Evolutionary conservation across 2,888 invertebrate species (phyloP).

Genomic region (Epistrophe grossulariae): DNA sequence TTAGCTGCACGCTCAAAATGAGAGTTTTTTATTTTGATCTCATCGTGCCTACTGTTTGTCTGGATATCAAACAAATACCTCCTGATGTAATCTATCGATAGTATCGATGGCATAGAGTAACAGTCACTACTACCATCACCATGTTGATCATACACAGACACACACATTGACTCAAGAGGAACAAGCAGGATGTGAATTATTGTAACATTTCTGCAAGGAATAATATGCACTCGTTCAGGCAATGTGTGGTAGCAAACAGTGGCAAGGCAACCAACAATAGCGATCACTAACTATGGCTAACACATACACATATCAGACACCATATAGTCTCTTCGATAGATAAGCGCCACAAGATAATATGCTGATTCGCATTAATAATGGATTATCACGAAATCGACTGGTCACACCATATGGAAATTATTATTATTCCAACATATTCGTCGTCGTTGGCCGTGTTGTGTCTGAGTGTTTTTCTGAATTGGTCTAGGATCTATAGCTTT

Average conservation of each 20-base stretch:
- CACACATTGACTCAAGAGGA: slow-evolving; percentile 24
- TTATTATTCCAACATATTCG: slow-evolving; percentile 74
- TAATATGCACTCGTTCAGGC: slow-evolving; percentile 14
- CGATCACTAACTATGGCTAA: slow-evolving; percentile 68
- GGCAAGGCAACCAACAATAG: slow-evolving; percentile 23
- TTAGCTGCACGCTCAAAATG: slow-evolving; percentile 63
- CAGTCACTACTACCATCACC: background rate
- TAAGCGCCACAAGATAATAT: slow-evolving; percentile 81
- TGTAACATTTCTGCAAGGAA: slow-evolving; percentile 62
- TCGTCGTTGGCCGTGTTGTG: slow-evolving; percentile 34
- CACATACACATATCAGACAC: slow-evolving; percentile 7
- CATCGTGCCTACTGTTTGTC: slow-evolving; percentile 41
- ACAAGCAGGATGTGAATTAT: slow-evolving; percentile 59
- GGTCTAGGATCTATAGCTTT: slow-evolving; percentile 49
- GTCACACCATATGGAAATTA: slow-evolving; percentile 78
- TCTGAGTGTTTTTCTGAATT: slow-evolving; percentile 43
- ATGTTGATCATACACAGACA: background rate
- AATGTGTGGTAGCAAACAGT: slow-evolving; percentile 32
- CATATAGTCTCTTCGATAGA: slow-evolving; percentile 57
- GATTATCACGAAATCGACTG: slow-evolving; percentile 84
- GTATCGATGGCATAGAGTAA: slow-evolving; percentile 32
- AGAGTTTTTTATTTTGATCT: slow-evolving; percentile 41
- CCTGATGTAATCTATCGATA: slow-evolving; percentile 52
- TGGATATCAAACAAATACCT: slow-evolving; percentile 48
- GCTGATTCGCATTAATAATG: slow-evolving; percentile 84